These are phyloP conservation scores for Zaprionus ornatus DNA, from an alignment of 1,140 invertebrate genomes.

Conservation along the genomic window DNA sequence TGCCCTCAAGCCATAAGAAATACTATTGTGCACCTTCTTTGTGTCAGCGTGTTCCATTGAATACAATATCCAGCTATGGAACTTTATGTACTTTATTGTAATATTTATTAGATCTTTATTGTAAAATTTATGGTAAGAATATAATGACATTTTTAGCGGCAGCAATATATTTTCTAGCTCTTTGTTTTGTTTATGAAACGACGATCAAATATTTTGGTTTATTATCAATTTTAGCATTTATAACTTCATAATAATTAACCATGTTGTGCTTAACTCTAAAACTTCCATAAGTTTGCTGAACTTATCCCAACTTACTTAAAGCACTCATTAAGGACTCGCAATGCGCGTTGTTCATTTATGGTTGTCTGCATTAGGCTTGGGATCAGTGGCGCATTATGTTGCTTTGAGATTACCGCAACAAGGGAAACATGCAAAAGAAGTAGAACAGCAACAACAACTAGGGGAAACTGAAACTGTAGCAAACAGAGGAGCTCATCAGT, in stretches of 20 bases:
- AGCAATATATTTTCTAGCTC: not conserved
- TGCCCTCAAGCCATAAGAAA: not conserved
- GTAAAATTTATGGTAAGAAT: no score
- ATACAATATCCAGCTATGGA: no score
- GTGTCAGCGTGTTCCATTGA: no score
- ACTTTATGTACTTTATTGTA: no score
- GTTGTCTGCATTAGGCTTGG: not conserved
- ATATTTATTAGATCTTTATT: no score
- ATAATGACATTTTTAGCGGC: not conserved
- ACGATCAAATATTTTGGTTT: no score
- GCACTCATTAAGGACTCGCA: not conserved
- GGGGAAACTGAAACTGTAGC: not conserved
- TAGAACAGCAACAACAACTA: not conserved
- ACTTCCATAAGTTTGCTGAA: no score
- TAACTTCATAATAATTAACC: no score
- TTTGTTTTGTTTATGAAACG: not conserved
- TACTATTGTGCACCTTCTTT: not conserved
- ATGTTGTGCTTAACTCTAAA: no score
- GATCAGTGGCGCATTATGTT: not conserved
- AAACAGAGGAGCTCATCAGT: conserved; percentile 11
- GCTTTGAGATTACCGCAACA: not conserved
- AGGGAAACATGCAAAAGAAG: not conserved
- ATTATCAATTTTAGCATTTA: no score
- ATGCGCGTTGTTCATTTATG: not conserved
- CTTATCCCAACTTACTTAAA: not conserved